A percentile compares a stretch with the other conserved stretches of the same genome.
These are phyloP conservation scores for Trichoplusia ni DNA, from an alignment of 1,140 invertebrate species.

Conservation along the genomic window DNA sequence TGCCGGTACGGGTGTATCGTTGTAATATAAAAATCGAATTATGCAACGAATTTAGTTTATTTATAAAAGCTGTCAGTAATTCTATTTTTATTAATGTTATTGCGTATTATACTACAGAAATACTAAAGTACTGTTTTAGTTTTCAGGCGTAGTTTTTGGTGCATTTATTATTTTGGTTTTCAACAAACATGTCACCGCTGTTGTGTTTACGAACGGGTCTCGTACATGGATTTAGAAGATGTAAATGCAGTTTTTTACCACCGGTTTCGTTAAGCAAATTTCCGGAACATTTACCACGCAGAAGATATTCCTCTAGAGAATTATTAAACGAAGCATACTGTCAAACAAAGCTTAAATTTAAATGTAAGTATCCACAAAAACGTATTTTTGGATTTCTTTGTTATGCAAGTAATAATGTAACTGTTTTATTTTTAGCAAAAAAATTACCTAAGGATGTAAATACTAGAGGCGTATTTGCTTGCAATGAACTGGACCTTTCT, in stretches of 20 bases:
- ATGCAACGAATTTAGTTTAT: constrained; percentile 47
- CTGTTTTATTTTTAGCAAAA: constrained; percentile 88
- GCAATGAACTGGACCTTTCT: constrained; percentile 95
- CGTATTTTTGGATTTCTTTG: neutral
- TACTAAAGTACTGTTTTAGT: neutral
- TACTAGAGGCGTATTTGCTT: constrained; percentile 95
- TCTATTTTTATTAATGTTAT: neutral
- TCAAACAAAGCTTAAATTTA: constrained; percentile 78
- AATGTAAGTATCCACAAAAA: constrained; percentile 73
- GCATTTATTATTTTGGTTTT: neutral
- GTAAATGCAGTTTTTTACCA: constrained; percentile 54
- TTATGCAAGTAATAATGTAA: neutral
- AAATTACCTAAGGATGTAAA: constrained; percentile 94
- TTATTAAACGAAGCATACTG: constrained; percentile 78
- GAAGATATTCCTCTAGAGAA: constrained; percentile 67
- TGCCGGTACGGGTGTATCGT: neutral
- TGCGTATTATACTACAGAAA: constrained; percentile 3
- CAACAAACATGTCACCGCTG: constrained; percentile 31
- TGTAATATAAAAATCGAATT: constrained; percentile 37
- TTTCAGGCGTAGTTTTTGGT: constrained; percentile 12
- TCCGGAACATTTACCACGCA: constrained; percentile 23
- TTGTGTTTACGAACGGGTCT: constrained; percentile 55
- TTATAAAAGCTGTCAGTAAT: constrained; percentile 17
- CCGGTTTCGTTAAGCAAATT: constrained; percentile 43
- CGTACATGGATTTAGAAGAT: constrained; percentile 47